Base-by-base conservation (phyloP, 2,888 invertebrate species). In the Tricholauxania praeusta region DNA sequence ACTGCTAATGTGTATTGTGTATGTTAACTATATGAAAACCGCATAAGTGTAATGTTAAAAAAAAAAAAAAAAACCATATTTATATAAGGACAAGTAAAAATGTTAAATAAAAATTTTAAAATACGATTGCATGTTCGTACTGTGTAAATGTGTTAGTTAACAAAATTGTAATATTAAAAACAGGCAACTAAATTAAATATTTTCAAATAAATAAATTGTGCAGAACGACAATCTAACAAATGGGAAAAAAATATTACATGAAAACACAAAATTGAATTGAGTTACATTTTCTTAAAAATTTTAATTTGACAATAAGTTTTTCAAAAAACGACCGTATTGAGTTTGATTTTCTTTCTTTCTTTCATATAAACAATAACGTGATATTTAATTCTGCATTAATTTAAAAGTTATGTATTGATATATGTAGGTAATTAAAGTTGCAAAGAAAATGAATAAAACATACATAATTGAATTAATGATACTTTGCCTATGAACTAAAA, bases 311-410 rank as follows among this genome's bases (percentile, higher is more conserved):
- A 17, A 7, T 53, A n/a, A 17, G 6, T 17, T 53, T 53, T 57
- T 10, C 28, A 22, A n/a, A 14, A 62, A 62, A n/a, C 60, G 10
- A 62, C 47, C 15, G 7, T 62, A n/a, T 49, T 64, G 64, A 49
- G 64, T 28, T 22, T 74, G 53, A 79, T 79, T 72, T 75, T 76
- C 76, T 60, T 32, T 71, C 70, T 74, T 75, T 78, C 72, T 17
- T 19, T 19, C 17, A 17, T 60, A 82, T 81, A 52, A 78, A 78
- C 77, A 82, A 80, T 82, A 82, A 83, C 83, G 81, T 81, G 83
- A 81, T 81, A 80, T 76, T 76, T 76, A 77, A 75, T 75, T 72
- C 78, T 75, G 75, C 76, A 80, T 77, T 75, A 74, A 78, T 74
- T 75, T 14, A 55, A 55, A 55, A 17, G 1, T 3, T 39, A 39